Evolutionary conservation across 2,888 invertebrate species (phyloP).

Genomic region (Polydesmus complanatus): DNA sequence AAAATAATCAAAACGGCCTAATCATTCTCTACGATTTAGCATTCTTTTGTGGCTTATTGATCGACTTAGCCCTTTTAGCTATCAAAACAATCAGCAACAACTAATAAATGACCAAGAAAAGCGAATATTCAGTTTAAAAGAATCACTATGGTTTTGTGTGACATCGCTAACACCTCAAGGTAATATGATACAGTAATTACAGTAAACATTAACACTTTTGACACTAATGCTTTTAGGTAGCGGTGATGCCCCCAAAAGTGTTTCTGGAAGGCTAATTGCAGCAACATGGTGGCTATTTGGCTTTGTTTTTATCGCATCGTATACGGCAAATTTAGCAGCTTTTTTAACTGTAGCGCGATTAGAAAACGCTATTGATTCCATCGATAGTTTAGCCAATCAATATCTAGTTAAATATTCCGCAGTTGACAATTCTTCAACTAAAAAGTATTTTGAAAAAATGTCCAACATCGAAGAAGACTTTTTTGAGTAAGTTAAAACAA

Average conservation of each 20-base stretch:
- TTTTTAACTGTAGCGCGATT: conserved; percentile 80
- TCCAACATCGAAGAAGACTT: conserved; percentile 85
- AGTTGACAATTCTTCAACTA: conserved; percentile 68
- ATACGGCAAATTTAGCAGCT: conserved; percentile 95
- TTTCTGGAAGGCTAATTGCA: conserved; percentile 85
- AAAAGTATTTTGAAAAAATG: conserved; percentile 93
- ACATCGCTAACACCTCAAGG: conserved; percentile 84
- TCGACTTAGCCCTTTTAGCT: conserved; percentile 93
- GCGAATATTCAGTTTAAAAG: conserved; percentile 84
- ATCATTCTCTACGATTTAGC: conserved; percentile 34
- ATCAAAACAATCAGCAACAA: conserved; percentile 82
- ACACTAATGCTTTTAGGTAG: conserved; percentile 44
- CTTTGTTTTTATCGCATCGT: conserved; percentile 96
- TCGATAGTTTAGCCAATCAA: conserved; percentile 88
- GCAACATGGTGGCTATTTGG: conserved; percentile 99
- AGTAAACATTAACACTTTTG: neutral
- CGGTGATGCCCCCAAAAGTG: conserved; percentile 88
- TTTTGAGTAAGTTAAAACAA: conserved; percentile 58
- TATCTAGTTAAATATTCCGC: conserved; percentile 95
- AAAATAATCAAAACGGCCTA: no score
- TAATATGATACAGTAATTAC: conserved; percentile 21
- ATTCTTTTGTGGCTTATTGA: conserved; percentile 93
- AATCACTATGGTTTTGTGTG: conserved; percentile 98
- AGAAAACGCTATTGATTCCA: conserved; percentile 79
- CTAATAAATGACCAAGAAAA: conserved; percentile 88